Evolutionary conservation across 2,113 vertebrate species (phyloP).

Genomic region (Corythaeola cristata): DNA sequence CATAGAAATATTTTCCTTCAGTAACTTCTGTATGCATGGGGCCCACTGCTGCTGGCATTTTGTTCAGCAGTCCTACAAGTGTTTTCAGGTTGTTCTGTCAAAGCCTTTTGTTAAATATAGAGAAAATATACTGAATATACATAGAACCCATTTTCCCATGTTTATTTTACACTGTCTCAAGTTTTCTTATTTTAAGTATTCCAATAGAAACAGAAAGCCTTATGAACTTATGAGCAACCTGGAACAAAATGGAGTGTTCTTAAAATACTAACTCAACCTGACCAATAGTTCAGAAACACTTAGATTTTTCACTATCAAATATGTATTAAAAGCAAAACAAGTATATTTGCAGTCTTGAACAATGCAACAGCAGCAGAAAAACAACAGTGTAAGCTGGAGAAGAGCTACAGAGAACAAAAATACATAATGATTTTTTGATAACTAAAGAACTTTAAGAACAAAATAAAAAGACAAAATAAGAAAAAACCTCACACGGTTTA

Average conservation of each 20-base stretch:
- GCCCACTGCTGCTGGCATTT: not conserved
- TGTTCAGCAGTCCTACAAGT: not conserved
- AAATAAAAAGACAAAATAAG: not conserved
- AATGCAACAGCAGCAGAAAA: not conserved
- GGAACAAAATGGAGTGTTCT: not conserved
- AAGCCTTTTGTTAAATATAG: not conserved
- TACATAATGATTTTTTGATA: not conserved
- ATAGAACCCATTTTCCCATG: not conserved
- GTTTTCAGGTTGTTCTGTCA: not conserved
- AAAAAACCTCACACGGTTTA: not conserved
- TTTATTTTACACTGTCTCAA: not conserved
- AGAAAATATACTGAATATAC: not conserved
- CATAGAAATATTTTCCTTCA: not conserved
- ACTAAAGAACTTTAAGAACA: not conserved
- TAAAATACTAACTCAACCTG: not conserved
- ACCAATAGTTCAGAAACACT: not conserved
- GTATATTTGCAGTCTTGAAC: not conserved
- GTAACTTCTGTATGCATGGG: not conserved
- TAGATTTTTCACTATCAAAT: not conserved
- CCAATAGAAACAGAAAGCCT: not conserved
- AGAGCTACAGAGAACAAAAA: not conserved
- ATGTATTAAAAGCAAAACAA: not conserved
- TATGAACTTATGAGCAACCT: not conserved
- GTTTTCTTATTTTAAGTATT: not conserved
- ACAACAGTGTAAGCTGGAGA: not conserved